Evolutionary conservation across 1,140 invertebrate species (phyloP), one percentile per base, ranked within the genome.

Genomic region (Luehdorfia chinensis): DNA sequence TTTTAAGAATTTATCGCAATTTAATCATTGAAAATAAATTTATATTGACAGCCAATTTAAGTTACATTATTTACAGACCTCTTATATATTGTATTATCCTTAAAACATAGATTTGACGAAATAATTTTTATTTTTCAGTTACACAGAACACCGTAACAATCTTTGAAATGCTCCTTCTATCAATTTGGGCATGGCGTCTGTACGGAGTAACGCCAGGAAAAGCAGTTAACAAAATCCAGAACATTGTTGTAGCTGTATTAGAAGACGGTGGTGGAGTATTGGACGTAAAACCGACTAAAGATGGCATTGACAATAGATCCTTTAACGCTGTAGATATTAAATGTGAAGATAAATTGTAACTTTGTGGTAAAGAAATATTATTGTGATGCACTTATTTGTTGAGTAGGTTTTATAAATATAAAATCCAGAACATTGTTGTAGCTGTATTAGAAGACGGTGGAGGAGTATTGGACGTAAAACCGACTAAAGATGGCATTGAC

Each of bases 101-200:
- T n/a, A n/a, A n/a, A n/a, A n/a, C n/a, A n/a, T n/a, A n/a, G n/a
- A n/a, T n/a, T n/a, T n/a, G n/a, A n/a, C n/a, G n/a, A 21, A 6
- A 21, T 21, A 3, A 21, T 21, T 39, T 56, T 61, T 52, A 52
- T 53, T 48, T 89, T 88, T 15, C 83, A 91, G 90, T 91, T 56
- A 81, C 91, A 25, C 88, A 91, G 64, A 90, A 91, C 55, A 80
- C 84, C 0, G 50, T 89, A 4, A 90, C 90, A 79, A 66, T 91
- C n/a, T 43, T 86, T 36, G 90, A 91, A 69, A 91, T 91, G 89
- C 68, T 91, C 2, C 39, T 90, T 0, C 68, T 92, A 2, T 85
- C 84, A 7, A 59, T 87, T n/a, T 79, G 88, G 61, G 90, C 90
- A 0, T 80, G 89, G 63, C 66, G 75, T 15, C 53, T 91, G 6